phyloP scores from a whole-genome alignment of 2,797 vertebrate species.

The Melanotaenia parkinsoni region DNA sequence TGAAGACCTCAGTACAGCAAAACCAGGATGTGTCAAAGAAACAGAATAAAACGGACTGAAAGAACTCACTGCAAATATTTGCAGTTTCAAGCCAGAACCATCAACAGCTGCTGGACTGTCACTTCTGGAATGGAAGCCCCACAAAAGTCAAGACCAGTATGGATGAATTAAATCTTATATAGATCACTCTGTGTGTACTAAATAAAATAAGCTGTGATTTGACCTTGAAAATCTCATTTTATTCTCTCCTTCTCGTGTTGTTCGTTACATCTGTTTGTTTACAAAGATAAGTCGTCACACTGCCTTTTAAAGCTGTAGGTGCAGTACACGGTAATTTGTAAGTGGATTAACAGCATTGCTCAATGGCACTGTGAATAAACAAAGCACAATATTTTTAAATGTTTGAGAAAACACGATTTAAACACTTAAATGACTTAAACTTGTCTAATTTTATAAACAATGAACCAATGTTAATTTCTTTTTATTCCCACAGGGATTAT shows the following conservation, averaged over 20 bases:
- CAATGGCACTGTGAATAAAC: neutral
- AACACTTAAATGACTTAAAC: neutral
- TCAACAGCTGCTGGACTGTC: slow-evolving; percentile 30
- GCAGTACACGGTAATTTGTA: neutral
- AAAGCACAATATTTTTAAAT: slow-evolving; percentile 1
- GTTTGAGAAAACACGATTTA: neutral
- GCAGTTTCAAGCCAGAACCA: slow-evolving; percentile 5
- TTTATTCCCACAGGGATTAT: neutral
- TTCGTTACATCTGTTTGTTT: neutral
- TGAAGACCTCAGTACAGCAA: slow-evolving; percentile 44
- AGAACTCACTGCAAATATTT: slow-evolving; percentile 15
- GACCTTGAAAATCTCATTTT: slow-evolving; percentile 9
- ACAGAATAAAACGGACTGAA: slow-evolving; percentile 39
- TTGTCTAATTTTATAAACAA: neutral
- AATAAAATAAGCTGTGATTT: slow-evolving; percentile 48
- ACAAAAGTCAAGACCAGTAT: slow-evolving; percentile 11
- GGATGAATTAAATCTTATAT: slow-evolving; percentile 9
- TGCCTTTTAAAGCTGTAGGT: neutral
- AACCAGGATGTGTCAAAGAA: slow-evolving; percentile 55
- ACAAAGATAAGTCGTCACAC: neutral
- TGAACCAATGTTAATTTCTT: neutral
- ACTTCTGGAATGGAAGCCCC: slow-evolving; percentile 4
- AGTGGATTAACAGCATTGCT: neutral
- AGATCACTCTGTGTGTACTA: neutral
- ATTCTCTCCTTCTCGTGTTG: neutral